A percentile compares a stretch with the other conserved stretches of the same genome.
phyloP scores from a whole-genome alignment of 2,888 invertebrate species.

The Timema cristinae region DNA sequence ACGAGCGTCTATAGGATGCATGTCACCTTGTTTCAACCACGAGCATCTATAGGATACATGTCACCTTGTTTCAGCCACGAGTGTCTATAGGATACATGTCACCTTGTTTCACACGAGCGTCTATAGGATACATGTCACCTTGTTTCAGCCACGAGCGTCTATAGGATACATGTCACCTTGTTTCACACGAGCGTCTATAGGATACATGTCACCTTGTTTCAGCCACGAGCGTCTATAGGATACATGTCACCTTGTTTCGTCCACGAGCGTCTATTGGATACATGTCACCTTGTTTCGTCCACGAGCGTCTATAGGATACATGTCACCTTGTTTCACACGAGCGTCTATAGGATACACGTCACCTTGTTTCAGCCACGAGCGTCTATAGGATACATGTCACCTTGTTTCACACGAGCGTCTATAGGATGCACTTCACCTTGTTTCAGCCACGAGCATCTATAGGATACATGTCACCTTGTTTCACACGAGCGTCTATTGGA shows the following conservation, averaged over 20 bases:
- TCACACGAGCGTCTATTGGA: slow-evolving; percentile 69
- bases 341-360: too few species aligned
- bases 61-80: slow-evolving; percentile 55
- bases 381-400: too few species aligned
- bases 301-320: too few species aligned
- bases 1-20: too few species aligned
- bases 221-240: slow-evolving; percentile 77
- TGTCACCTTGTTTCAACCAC: slow-evolving; percentile 52
- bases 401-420: slow-evolving; percentile 59
- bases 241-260: slow-evolving; percentile 44
- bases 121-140: too few species aligned
- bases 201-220: slow-evolving; percentile 34
- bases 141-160: slow-evolving; percentile 64
- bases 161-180: slow-evolving; percentile 31
- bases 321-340: slow-evolving; percentile 50
- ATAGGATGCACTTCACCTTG: slow-evolving; percentile 30
- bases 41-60: too few species aligned
- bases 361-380: slow-evolving; percentile 59
- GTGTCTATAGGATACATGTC: too few species aligned
- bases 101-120: slow-evolving; percentile 56
- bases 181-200: slow-evolving; percentile 64
- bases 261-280: too few species aligned
- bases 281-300: slow-evolving; percentile 53
- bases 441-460: slow-evolving; percentile 65
- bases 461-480: slow-evolving; percentile 34